These are phyloP conservation scores for Hylyphantes graminicola DNA, from an alignment of 1,140 invertebrate species.

Conservation along the genomic window DNA sequence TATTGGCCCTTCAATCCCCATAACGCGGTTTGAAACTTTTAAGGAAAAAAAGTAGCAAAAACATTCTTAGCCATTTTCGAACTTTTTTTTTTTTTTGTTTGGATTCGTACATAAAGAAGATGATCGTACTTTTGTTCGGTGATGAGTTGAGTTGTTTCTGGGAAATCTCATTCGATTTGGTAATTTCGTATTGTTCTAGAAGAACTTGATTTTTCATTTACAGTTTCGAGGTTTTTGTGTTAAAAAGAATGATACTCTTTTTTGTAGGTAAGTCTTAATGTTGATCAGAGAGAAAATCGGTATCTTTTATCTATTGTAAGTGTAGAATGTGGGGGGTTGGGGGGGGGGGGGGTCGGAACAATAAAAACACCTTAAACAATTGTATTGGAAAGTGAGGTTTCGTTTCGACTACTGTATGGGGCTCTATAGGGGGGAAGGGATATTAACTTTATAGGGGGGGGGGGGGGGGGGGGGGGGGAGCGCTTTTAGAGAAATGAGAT, in stretches of 20 bases:
- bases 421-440: no score
- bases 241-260: not conserved
- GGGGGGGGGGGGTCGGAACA: no score
- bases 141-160: slow-evolving; percentile 40
- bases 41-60: not conserved
- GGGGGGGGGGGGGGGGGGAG: no score
- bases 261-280: not conserved
- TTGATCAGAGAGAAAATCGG: no score
- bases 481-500: no score
- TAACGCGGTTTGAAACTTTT: slow-evolving; percentile 3
- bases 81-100: slow-evolving; percentile 3
- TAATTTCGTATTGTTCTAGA: not conserved
- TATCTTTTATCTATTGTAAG: no score
- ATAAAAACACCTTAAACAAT: no score
- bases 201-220: not conserved
- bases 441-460: no score
- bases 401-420: no score
- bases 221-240: not conserved
- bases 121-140: slow-evolving; percentile 16
- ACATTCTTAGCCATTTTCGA: not conserved
- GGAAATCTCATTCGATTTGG: slow-evolving; percentile 23
- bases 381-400: no score
- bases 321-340: no score
- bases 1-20: slow-evolving; percentile 27
- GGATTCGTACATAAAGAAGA: slow-evolving; percentile 15